Conservation (phyloP, 1,140 invertebrate species). For the Dolichoris vasculosae region DNA sequence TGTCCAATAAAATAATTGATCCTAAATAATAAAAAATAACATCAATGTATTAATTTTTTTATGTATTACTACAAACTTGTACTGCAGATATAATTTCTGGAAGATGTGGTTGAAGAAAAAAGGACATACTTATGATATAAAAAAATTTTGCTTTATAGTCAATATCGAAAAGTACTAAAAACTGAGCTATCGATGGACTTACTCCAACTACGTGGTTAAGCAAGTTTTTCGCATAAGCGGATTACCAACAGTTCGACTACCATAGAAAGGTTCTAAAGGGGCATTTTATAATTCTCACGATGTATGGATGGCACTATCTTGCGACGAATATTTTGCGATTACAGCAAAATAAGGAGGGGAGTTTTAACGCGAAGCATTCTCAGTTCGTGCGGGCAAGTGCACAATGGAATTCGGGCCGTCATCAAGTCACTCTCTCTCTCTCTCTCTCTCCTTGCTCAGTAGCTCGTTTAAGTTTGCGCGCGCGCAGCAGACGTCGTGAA, state of each 20-base stretch:
- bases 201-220: not conserved
- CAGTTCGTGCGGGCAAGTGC: slow-evolving; percentile 36
- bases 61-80: not conserved
- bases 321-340: no score
- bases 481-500: slow-evolving; percentile 62
- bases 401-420: slow-evolving; percentile 40
- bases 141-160: no score
- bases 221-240: no score
- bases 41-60: not conserved
- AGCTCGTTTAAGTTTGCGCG: slow-evolving; percentile 39
- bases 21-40: not conserved
- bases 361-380: no score
- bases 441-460: not conserved
- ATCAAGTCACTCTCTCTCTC: slow-evolving; percentile 6
- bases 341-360: no score
- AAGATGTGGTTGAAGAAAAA: not conserved
- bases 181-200: not conserved
- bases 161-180: not conserved
- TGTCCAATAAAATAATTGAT: no score
- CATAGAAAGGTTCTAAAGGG: not conserved
- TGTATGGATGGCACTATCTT: no score
- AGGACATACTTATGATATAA: not conserved
- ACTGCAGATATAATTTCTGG: not conserved
- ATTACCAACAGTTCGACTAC: not conserved
- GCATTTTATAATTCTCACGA: no score